Evolutionary conservation across 2,113 vertebrate species (phyloP).

Genomic region (Spea bombifrons): DNA sequence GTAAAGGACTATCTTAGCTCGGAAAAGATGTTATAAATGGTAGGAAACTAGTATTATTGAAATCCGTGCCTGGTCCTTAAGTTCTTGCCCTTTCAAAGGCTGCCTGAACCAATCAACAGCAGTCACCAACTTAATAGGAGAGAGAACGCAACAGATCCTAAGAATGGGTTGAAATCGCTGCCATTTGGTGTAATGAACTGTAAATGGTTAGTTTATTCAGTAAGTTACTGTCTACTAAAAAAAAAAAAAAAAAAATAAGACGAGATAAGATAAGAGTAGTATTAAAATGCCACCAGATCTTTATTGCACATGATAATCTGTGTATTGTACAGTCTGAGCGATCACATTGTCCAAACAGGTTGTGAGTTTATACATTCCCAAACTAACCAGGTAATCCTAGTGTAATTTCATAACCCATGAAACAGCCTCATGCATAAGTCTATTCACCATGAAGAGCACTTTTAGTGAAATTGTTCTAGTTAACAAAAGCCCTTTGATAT

Average conservation of each 20-base stretch:
- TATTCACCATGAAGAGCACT: background rate
- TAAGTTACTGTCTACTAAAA: no score
- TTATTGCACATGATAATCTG: conserved; percentile 1
- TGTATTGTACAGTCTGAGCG: background rate
- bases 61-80: no score
- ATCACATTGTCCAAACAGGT: background rate
- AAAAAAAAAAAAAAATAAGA: background rate
- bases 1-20: no score
- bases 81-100: no score
- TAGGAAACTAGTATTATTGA: no score
- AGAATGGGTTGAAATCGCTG: no score
- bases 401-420: background rate
- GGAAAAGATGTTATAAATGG: no score
- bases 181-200: no score
- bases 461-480: background rate
- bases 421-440: background rate
- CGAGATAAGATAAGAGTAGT: background rate
- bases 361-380: background rate
- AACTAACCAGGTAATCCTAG: background rate
- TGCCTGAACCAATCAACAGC: no score
- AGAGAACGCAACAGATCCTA: no score
- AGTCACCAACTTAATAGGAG: no score
- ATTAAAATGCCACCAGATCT: background rate
- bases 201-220: no score
- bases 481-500: background rate